Percentiles rank a stretch among this genome's conserved stretches.
These are phyloP conservation scores for Enoplolaimus lenunculus DNA, from an alignment of 2,888 invertebrate species.

Conservation along the genomic window DNA sequence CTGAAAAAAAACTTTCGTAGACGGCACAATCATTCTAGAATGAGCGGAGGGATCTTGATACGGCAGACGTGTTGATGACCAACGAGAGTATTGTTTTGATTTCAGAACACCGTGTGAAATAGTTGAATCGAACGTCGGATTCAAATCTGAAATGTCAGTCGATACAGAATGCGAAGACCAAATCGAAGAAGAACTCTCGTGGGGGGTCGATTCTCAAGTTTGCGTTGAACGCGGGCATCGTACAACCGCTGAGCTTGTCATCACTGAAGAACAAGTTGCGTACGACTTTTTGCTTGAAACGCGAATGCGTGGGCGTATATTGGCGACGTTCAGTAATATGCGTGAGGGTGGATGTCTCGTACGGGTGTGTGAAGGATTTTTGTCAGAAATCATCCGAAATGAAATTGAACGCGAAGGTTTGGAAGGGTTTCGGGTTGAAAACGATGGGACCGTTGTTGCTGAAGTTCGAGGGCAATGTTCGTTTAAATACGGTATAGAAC, in stretches of 20 bases:
- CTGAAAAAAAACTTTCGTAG: too few relatives aligned
- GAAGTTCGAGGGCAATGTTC: constrained; percentile 40
- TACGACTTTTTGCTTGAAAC: constrained; percentile 40
- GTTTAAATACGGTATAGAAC: constrained; percentile 43
- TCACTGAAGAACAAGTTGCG: constrained; percentile 39
- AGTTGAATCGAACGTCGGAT: constrained; percentile 43
- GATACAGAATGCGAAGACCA: constrained; percentile 39
- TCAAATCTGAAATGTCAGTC: constrained; percentile 41
- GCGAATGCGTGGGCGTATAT: constrained; percentile 39
- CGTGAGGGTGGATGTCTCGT: constrained; percentile 41
- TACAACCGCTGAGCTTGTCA: constrained; percentile 41
- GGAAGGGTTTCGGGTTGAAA: constrained; percentile 27
- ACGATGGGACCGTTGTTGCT: constrained; percentile 27
- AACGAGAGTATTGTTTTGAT: too few relatives aligned
- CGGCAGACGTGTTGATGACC: too few relatives aligned
- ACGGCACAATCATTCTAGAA: too few relatives aligned
- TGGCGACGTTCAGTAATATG: background rate
- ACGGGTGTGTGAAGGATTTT: constrained; percentile 34
- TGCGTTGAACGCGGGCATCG: constrained; percentile 38
- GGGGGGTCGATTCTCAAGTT: constrained; percentile 43
- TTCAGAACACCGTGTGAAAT: constrained; percentile 40
- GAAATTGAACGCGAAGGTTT: constrained; percentile 21
- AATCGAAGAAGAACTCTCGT: constrained; percentile 40
- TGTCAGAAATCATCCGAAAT: background rate
- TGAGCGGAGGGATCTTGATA: too few relatives aligned